These are phyloP conservation scores for Drosophila testacea DNA, from an alignment of 2,888 invertebrate genomes.

Conservation along the genomic window DNA sequence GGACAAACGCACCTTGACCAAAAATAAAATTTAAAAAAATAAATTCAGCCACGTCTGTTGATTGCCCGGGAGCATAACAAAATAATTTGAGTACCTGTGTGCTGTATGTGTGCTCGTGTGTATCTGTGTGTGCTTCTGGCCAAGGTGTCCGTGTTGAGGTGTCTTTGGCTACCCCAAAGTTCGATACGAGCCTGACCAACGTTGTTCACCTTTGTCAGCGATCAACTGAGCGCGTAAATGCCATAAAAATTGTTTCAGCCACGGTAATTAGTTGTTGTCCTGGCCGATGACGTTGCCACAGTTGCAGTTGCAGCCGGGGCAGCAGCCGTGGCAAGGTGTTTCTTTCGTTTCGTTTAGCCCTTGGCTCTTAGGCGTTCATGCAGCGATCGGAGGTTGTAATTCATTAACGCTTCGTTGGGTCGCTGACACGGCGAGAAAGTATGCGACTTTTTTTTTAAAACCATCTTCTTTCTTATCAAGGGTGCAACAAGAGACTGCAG, in stretches of 20 bases:
- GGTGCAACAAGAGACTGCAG: slow-evolving; percentile 37
- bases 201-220: slow-evolving; percentile 67
- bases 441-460: slow-evolving; percentile 58
- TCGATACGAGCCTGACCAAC: slow-evolving; percentile 3
- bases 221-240: slow-evolving; percentile 81
- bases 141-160: slow-evolving; percentile 36
- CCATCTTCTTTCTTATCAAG: slow-evolving; percentile 31
- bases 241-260: slow-evolving; percentile 80
- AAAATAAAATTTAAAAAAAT: slow-evolving; percentile 20
- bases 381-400: slow-evolving; percentile 75
- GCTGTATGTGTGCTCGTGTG: slow-evolving; percentile 13
- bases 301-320: slow-evolving; percentile 21
- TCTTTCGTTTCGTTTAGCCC: slow-evolving; percentile 46
- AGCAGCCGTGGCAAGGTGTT: slow-evolving; percentile 61
- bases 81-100: slow-evolving; percentile 79
- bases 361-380: slow-evolving; percentile 35
- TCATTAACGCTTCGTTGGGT: slow-evolving; percentile 78
- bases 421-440: slow-evolving; percentile 72
- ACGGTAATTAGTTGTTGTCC: slow-evolving; percentile 82
- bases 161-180: slow-evolving; percentile 34
- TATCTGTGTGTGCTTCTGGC: slow-evolving; percentile 16
- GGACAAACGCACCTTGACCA: slow-evolving; percentile 38
- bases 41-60: slow-evolving; percentile 18
- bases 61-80: slow-evolving; percentile 75
- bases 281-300: slow-evolving; percentile 57